Evolutionary conservation across 1,140 invertebrate genomes (phyloP), one percentile per base, ranked within the genome.

Genomic region (Drosophila lowei): DNA sequence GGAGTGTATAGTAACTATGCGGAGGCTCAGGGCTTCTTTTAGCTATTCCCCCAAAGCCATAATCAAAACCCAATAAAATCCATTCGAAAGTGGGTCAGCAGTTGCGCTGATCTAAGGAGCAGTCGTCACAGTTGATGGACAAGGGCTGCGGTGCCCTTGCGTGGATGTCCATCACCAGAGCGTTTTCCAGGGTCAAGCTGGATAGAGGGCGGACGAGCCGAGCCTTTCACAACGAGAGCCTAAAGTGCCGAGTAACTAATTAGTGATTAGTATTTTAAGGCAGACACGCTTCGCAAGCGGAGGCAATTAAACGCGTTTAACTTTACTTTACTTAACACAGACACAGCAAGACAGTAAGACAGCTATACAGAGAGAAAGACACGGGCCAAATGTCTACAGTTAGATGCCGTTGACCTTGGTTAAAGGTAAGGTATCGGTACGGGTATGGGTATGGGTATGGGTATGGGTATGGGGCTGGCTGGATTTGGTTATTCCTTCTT

Each of bases 341-440:
- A 30, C 7, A 9, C 8, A 30, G 28, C 25, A 28, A 1, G 4
- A 4, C 4, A 30, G 28, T 7, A 30, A 30, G 28, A 30, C 28
- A 30, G 2, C 23, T 0, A 4, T 5, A 4, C 4, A 25, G 23
- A 25, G 23, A 25, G 23, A 25, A 25, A 38, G 34, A 38, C 34
- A 38, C 11, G 34, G 34, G 34, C 55, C 58, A 57, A 46, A 53
- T 53, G 65, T 59, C 72, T 63, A 72, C 83, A 77, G 73, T 77
- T 88, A 81, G 68, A 65, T 88, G 81, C 68, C 83, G 83, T 85
- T 85, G 81, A 85, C 81, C 81, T 85, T 85, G 80, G 73, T 57
- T 50, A 49, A 58, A 81, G 74, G 34, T 38, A 38, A 38, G 34
- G 48, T 28, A 28, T 18, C 18, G 18, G 18, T 18, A 18, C 3